Conservation (phyloP, 2,888 invertebrate species). For the Dolichopus griseipennis region DNA sequence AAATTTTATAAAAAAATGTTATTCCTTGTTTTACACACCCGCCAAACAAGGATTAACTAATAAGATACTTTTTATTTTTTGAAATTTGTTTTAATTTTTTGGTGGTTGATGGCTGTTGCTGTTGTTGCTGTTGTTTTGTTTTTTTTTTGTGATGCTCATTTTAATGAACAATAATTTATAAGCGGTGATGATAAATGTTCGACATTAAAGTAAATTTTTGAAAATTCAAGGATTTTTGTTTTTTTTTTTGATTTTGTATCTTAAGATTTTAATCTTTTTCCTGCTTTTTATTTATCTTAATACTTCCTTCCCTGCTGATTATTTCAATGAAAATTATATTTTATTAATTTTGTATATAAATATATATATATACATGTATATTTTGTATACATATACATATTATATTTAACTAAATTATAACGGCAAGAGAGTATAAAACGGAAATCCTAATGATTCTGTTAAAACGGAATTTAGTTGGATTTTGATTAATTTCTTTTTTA, state of each 20-base stretch:
- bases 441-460: constrained; percentile 4
- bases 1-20: neutral
- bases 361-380: too few species aligned
- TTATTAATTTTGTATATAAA: too few species aligned
- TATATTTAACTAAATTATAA: too few species aligned
- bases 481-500: neutral
- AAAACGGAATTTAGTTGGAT: neutral
- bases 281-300: neutral
- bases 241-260: too few species aligned
- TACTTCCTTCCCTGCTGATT: constrained; percentile 6
- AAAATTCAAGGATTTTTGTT: neutral
- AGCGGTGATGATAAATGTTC: constrained; percentile 3
- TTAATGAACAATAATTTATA: constrained; percentile 3
- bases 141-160: neutral
- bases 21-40: neutral
- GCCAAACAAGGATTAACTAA: neutral
- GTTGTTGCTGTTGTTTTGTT: too few species aligned
- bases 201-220: neutral
- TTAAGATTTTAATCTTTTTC: neutral
- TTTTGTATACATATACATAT: too few species aligned
- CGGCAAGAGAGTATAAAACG: neutral
- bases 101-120: too few species aligned
- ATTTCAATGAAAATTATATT: neutral
- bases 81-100: too few species aligned
- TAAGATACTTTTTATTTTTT: too few species aligned